Base-by-base conservation (phyloP, 2,113 vertebrate species). In the Tonatia bakeri region DNA sequence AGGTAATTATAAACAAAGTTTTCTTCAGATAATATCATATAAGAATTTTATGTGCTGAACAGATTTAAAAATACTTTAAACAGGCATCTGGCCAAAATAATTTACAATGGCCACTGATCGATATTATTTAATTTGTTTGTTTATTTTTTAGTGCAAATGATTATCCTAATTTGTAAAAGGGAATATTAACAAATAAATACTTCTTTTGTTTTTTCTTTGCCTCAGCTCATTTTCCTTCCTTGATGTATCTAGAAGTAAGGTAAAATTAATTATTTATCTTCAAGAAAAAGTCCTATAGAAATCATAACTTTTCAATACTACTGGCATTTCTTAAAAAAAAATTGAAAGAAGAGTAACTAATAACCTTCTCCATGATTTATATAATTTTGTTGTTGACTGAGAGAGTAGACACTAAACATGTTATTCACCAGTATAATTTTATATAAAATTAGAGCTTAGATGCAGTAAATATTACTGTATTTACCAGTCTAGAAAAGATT, bases 401-500 rank as follows among this genome's bases (percentile, higher is more conserved):
- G 38, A 77, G 61, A 86, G n/a, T 43, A 20, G 11, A 24, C 33
- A 75, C 22, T 70, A 72, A 73, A 77, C 14, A 56, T 45, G 1
- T 20, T 91, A 3, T 90, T 20, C 31, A 56, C 43, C 24, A 50
- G 19, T 64, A 97, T 87, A 96, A 94, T 86, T 96, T 94, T 92
- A n/a, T 65, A 96, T 95, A 96, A 97, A 98, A 97, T 97, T 94
- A 88, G 56, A 97, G 69, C 90, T 98, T 97, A 19, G 38, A 50
- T 87, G 94, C 47, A 73, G 10, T 87, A 91, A 96, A 96, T 96
- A 64, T 56, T 14, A 9, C 38, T 95, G 16, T 87, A 89, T 93
- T 96, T 72, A 97, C 40, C 17, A 67, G 87, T 91, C 9, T 76
- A 96, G 93, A 95, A 94, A 19, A 65, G 0, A 3, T 26, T 0